Percentiles rank a stretch among this genome's conserved stretches.
Conservation (phyloP, 1,140 invertebrate genomes). For the Marisa cornuarietis region DNA sequence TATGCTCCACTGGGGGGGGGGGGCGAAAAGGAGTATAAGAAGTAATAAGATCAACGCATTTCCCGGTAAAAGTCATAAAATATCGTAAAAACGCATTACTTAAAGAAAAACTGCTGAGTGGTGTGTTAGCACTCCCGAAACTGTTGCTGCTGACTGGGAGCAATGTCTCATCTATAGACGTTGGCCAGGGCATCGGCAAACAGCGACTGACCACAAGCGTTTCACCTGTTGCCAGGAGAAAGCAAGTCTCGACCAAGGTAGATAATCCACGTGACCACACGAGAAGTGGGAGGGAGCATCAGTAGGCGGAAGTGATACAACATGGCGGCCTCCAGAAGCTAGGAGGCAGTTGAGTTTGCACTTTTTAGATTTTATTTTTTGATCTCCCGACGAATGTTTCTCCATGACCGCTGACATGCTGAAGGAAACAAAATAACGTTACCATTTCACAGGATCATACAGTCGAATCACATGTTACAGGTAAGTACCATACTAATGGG, state of each 20-base stretch:
- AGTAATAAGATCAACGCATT: too few species aligned
- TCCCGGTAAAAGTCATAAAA: too few species aligned
- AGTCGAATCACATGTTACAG: background rate
- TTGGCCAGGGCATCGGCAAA: too few species aligned
- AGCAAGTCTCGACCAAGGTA: conserved; percentile 7
- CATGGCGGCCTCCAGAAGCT: conserved; percentile 21
- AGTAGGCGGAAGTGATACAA: conserved; percentile 24
- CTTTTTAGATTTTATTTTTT: too few species aligned
- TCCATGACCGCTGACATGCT: background rate
- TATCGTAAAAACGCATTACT: too few species aligned
- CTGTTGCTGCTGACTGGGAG: too few species aligned
- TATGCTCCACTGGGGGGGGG: too few species aligned
- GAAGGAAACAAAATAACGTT: background rate
- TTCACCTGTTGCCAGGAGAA: conserved; percentile 23
- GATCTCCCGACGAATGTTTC: background rate
- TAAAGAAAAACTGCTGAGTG: too few species aligned
- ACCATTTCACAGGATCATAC: background rate
- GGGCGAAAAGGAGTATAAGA: too few species aligned
- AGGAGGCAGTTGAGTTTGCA: background rate
- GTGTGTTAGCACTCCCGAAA: too few species aligned
- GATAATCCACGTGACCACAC: background rate
- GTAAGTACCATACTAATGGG: background rate
- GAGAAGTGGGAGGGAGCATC: conserved; percentile 25
- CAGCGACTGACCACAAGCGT: background rate
- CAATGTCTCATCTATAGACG: too few species aligned